These are phyloP conservation scores for Abrostola triplasia DNA, from an alignment of 2,888 invertebrate species.

Conservation along the genomic window DNA sequence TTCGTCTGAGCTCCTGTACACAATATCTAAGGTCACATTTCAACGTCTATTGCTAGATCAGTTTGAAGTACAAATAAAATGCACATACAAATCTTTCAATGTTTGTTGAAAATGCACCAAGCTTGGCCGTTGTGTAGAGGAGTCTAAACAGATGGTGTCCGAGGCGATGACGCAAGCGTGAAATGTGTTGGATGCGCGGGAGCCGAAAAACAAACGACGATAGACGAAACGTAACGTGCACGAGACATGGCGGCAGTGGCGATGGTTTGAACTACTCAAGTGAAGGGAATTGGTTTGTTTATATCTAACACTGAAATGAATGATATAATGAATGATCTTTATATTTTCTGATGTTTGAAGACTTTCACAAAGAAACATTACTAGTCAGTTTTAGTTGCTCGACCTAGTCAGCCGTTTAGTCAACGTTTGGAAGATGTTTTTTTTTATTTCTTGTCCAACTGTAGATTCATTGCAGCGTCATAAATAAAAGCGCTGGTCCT, in stretches of 20 bases:
- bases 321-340: background rate
- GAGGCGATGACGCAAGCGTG: constrained; percentile 44
- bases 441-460: no score
- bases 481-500: no score
- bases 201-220: constrained; percentile 48
- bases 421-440: no score
- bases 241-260: constrained; percentile 68
- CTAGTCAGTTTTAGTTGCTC: no score
- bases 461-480: no score
- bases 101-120: constrained; percentile 15
- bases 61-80: background rate
- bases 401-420: no score
- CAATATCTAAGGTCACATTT: background rate
- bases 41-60: background rate
- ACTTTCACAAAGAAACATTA: background rate
- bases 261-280: constrained; percentile 29
- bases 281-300: background rate
- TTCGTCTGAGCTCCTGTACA: constrained; percentile 9
- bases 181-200: constrained; percentile 47
- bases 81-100: background rate
- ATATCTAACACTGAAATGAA: background rate
- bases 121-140: constrained; percentile 18
- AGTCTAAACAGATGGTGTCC: constrained; percentile 15
- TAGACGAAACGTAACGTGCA: constrained; percentile 69
- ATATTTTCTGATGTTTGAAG: background rate